Evolutionary conservation across 2,113 vertebrate species (phyloP).

Genomic region (Paramisgurnus dabryanus): DNA sequence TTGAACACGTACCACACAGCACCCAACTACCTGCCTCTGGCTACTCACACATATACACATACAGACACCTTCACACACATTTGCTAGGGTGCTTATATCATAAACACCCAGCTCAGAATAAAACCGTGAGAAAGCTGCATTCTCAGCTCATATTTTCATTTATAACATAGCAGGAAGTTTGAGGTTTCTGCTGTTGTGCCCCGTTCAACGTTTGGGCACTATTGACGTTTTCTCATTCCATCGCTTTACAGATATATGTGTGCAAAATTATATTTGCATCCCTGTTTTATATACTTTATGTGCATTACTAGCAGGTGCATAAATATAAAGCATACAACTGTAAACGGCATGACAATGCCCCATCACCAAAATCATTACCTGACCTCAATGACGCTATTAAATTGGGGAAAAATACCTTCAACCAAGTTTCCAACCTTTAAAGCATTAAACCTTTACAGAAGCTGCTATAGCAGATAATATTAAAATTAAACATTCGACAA

Average conservation of each 20-base stretch:
- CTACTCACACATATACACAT: conserved; percentile 25
- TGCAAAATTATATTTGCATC: neutral
- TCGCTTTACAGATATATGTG: neutral
- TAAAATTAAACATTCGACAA: neutral
- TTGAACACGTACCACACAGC: conserved; percentile 62
- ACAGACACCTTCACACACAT: conserved; percentile 19
- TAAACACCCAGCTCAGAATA: conserved; percentile 3
- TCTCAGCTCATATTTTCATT: conserved; percentile 19
- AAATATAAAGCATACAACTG: too few relatives aligned
- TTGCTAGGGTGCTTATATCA: conserved; percentile 24
- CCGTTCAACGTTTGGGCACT: conserved; percentile 1
- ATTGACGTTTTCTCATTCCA: neutral
- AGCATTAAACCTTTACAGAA: too few relatives aligned
- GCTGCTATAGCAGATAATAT: too few relatives aligned
- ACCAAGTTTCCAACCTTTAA: too few relatives aligned
- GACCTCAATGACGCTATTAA: too few relatives aligned
- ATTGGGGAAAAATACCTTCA: too few relatives aligned
- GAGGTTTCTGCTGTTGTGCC: neutral
- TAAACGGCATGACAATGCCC: too few relatives aligned
- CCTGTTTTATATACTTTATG: too few relatives aligned
- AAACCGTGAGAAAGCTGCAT: conserved; percentile 42
- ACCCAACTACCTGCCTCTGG: conserved; percentile 49
- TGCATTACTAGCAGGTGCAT: too few relatives aligned
- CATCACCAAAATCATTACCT: too few relatives aligned
- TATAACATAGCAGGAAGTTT: conserved; percentile 19